Conservation (phyloP, 2,888 invertebrate genomes). For the Ernsta delagoae region DNA sequence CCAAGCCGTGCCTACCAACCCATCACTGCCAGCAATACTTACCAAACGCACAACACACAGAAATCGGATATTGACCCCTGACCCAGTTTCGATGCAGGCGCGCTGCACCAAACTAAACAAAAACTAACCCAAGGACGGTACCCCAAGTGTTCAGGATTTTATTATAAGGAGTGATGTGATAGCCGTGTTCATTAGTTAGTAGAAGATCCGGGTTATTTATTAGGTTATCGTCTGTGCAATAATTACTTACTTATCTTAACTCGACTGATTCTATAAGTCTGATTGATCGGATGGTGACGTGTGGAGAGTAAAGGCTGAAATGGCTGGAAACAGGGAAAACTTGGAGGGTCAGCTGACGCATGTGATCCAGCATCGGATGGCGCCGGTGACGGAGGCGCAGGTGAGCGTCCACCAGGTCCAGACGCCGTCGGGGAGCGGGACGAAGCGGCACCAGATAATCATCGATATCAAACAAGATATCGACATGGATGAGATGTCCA, state of each 20-base stretch:
- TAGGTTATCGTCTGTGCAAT: conserved; percentile 54
- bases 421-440: conserved; percentile 67
- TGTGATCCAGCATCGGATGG: conserved; percentile 76
- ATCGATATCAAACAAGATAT: conserved; percentile 82
- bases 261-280: conserved; percentile 61
- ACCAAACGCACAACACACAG: conserved; percentile 52
- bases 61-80: conserved; percentile 68
- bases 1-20: conserved; percentile 53
- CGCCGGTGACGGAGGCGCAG: conserved; percentile 70
- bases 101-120: conserved; percentile 61
- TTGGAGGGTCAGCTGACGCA: conserved; percentile 74
- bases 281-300: conserved; percentile 28
- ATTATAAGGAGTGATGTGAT: conserved; percentile 58
- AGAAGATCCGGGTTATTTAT: conserved; percentile 49
- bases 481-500: conserved; percentile 78
- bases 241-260: conserved; percentile 44
- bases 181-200: conserved; percentile 77
- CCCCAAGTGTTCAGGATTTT: conserved; percentile 56
- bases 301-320: conserved; percentile 49
- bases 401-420: conserved; percentile 79
- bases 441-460: conserved; percentile 74
- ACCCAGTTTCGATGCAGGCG: conserved; percentile 74
- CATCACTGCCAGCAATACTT: conserved; percentile 58
- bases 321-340: conserved; percentile 70
- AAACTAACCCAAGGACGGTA: conserved; percentile 42